A percentile compares a stretch with the other conserved stretches of the same genome.
phyloP scores from a whole-genome alignment of 2,113 vertebrate species.

The Antennarius striatus region DNA sequence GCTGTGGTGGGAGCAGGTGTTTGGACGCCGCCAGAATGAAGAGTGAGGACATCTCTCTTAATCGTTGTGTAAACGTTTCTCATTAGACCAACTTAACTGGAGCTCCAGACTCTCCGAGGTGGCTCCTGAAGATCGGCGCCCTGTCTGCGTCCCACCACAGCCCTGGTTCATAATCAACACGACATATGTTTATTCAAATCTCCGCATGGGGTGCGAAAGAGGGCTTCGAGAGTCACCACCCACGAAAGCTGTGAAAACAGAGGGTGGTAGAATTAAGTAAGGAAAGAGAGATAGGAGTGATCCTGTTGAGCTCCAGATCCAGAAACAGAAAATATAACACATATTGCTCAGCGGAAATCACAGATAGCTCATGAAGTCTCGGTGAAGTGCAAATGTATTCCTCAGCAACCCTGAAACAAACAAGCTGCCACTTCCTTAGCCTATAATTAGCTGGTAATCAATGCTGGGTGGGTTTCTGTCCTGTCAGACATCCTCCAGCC shows the following conservation, averaged over 20 bases:
- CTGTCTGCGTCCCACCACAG: constrained; percentile 48
- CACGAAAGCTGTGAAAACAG: constrained; percentile 75
- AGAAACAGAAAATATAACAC: constrained; percentile 67
- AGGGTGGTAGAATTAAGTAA: constrained; percentile 66
- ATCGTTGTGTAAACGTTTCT: constrained; percentile 60
- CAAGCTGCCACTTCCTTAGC: constrained; percentile 80
- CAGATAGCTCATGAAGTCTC: constrained; percentile 74
- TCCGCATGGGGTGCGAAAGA: constrained; percentile 73
- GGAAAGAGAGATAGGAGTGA: constrained; percentile 51
- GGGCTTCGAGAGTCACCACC: constrained; percentile 73
- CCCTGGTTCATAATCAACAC: constrained; percentile 75
- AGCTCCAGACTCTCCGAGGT: constrained; percentile 45
- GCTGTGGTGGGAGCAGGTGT: constrained; percentile 48
- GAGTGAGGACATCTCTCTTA: constrained; percentile 40
- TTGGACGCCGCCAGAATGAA: constrained; percentile 20
- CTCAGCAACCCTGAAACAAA: constrained; percentile 81
- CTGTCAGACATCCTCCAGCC: constrained; percentile 58
- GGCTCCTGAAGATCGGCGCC: constrained; percentile 51
- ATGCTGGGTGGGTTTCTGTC: constrained; percentile 72
- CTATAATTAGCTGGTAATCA: constrained; percentile 84
- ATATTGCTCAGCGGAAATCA: constrained; percentile 76
- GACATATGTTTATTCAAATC: constrained; percentile 83
- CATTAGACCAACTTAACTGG: constrained; percentile 55
- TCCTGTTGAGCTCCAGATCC: constrained; percentile 33
- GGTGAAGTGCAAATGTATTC: constrained; percentile 82